Base-by-base conservation (phyloP, 2,888 invertebrate species). In the Netelia fuscicornis region DNA sequence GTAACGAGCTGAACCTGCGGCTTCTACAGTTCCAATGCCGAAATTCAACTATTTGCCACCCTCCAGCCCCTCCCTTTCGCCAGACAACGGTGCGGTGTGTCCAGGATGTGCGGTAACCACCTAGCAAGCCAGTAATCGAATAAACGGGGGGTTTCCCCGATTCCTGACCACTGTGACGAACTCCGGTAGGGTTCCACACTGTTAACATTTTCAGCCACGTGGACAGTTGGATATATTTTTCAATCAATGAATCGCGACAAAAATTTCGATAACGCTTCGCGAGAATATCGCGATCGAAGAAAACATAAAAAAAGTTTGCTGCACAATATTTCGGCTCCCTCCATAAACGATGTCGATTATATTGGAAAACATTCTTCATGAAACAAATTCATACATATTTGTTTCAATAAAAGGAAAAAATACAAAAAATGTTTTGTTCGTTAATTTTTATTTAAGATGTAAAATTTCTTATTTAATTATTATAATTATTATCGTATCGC, bases 101-200 rank as follows among this genome's bases (percentile, higher is more conserved):
- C 60, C 30, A 58, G 67, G 30, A 9, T 58, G 67, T 78, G 74
- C 54, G 64, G 81, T 84, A 58, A 64, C 70, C 68, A 85, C 54
- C 68, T 74, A 20, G 70, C 75, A 52, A 75, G 75, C 78, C 84
- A 70, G 84, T 85, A 85, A 85, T 85, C 81, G 84, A 85, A 85
- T 81, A 62, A 78, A 78, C 75, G 70, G 62, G 23, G 23, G 52
- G 20, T 42, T 52, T 64, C 70, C 52, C 30, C 58, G 42, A 1
- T 20, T 17, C 11, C 65, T 72, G 56, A 81, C 75, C 81, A 68
- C 78, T 52, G 70, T 74, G 74, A 81, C 78, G 70, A 71, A 56
- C 44, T 54, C 64, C 42, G 48, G 13, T 37, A 37, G 1, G 37
- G 13, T 10, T 48, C 48, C 13, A 13, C 48, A 48, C 48, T 48